These are phyloP conservation scores for Notoglanidium macrostoma DNA, from an alignment of 2,797 vertebrate species.

Conservation along the genomic window DNA sequence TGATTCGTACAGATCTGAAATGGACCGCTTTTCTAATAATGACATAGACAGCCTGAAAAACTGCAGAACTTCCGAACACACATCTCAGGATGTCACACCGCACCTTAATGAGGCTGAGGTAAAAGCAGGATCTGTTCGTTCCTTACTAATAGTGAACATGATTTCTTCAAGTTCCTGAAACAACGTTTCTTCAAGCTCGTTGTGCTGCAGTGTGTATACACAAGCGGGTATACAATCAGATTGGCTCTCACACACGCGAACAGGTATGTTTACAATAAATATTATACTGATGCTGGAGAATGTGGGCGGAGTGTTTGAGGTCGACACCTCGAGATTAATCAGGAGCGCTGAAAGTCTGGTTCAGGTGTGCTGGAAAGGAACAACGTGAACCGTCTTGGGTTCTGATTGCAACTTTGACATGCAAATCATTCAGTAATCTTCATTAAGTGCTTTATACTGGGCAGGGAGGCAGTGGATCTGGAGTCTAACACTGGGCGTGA, in stretches of 20 bases:
- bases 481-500: background rate
- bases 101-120: slow-evolving; percentile 30
- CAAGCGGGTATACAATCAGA: background rate
- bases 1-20: slow-evolving; percentile 43
- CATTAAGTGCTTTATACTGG: background rate
- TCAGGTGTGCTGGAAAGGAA: background rate
- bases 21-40: slow-evolving; percentile 22
- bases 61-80: background rate
- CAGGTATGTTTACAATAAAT: background rate
- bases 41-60: background rate
- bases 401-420: background rate
- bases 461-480: background rate
- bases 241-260: background rate
- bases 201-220: background rate
- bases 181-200: background rate
- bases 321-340: background rate
- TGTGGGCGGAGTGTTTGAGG: background rate
- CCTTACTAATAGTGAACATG: background rate
- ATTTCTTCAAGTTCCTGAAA: background rate
- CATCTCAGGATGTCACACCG: background rate
- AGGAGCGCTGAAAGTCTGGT: background rate
- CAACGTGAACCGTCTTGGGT: background rate
- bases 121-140: background rate
- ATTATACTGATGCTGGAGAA: background rate
- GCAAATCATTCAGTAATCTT: background rate